Conservation (phyloP, 1,140 invertebrate genomes). For the Drosophila pseudoananassae region DNA sequence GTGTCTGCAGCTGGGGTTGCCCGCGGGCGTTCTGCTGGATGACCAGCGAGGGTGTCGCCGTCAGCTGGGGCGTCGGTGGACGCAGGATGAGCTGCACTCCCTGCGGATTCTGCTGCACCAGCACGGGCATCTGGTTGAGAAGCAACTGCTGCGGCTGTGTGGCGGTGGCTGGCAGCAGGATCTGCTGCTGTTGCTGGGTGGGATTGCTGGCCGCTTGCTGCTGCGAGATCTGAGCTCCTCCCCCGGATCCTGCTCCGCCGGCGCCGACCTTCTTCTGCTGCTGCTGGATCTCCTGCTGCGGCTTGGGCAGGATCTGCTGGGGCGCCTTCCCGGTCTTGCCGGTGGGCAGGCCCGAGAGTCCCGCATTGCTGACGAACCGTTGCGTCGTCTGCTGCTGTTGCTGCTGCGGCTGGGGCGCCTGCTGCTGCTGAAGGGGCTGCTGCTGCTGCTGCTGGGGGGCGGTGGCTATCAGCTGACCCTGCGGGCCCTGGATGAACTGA, state of each 20-base stretch:
- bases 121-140: slow-evolving; percentile 83
- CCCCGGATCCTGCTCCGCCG: slow-evolving; percentile 28
- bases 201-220: slow-evolving; percentile 63
- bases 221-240: slow-evolving; percentile 70
- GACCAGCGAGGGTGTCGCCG: slow-evolving; percentile 84
- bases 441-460: slow-evolving; percentile 49
- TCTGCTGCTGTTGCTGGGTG: slow-evolving; percentile 70
- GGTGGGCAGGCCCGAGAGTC: slow-evolving; percentile 51
- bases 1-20: slow-evolving; percentile 77
- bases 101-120: slow-evolving; percentile 84
- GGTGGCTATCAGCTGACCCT: slow-evolving; percentile 79
- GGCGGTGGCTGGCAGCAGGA: slow-evolving; percentile 74
- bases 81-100: slow-evolving; percentile 85
- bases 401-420: slow-evolving; percentile 54
- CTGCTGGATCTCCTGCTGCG: slow-evolving; percentile 60
- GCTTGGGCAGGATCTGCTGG: slow-evolving; percentile 81
- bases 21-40: slow-evolving; percentile 81
- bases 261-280: slow-evolving; percentile 50
- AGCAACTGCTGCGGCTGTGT: slow-evolving; percentile 74
- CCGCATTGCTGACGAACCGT: slow-evolving; percentile 61
- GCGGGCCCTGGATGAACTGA: slow-evolving; percentile 81
- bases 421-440: slow-evolving; percentile 44
- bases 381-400: slow-evolving; percentile 62
- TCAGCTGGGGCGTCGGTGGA: slow-evolving; percentile 85
- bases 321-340: slow-evolving; percentile 73